phyloP scores from a whole-genome alignment of 1,140 invertebrate species.

The Zaprionus davidi region DNA sequence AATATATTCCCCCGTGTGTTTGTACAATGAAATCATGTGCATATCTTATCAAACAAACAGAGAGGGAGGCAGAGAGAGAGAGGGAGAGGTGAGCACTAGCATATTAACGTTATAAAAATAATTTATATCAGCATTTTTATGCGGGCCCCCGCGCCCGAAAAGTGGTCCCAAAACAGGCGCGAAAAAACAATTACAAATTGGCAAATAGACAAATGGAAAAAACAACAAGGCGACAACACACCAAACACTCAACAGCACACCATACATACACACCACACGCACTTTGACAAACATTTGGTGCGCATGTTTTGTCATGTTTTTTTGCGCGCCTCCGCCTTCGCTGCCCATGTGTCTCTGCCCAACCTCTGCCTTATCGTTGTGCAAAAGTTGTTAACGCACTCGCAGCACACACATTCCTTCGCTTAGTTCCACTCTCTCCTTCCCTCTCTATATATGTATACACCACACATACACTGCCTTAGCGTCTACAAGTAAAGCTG shows the following conservation, averaged over 20 bases:
- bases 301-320: slow-evolving; percentile 38
- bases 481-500: neutral
- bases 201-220: slow-evolving; percentile 54
- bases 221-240: slow-evolving; percentile 20
- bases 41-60: slow-evolving; percentile 65
- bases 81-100: neutral
- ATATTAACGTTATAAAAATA: slow-evolving; percentile 61
- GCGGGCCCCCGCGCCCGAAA: slow-evolving; percentile 34
- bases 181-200: slow-evolving; percentile 67
- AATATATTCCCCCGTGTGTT: slow-evolving; percentile 26
- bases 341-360: neutral
- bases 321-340: neutral
- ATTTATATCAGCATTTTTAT: slow-evolving; percentile 58
- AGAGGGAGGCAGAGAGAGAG: neutral
- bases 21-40: slow-evolving; percentile 76
- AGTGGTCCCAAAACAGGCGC: slow-evolving; percentile 12
- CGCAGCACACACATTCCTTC: neutral
- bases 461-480: neutral
- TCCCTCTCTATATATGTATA: neutral
- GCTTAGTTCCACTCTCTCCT: neutral
- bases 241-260: neutral
- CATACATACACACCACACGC: slow-evolving; percentile 14
- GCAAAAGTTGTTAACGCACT: slow-evolving; percentile 21
- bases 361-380: slow-evolving; percentile 30
- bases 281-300: slow-evolving; percentile 44